Evolutionary conservation across 2,113 vertebrate species (phyloP).

Genomic region (Tetraodon nigroviridis): DNA sequence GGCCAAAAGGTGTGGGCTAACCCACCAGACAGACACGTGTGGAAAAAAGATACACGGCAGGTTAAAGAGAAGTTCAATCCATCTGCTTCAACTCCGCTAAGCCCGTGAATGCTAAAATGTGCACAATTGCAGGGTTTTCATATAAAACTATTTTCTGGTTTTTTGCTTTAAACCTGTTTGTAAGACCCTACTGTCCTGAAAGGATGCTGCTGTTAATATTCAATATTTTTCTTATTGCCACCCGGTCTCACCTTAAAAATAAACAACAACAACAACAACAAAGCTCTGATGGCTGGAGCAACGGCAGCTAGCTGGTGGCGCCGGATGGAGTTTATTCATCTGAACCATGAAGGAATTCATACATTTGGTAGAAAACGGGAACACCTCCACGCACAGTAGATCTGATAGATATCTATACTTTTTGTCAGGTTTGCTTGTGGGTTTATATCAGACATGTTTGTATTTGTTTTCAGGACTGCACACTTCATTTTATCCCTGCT

Average conservation of each 20-base stretch:
- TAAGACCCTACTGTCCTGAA: background rate
- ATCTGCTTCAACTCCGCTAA: slow-evolving; percentile 33
- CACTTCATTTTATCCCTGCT: too few species aligned
- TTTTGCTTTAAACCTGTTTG: slow-evolving; percentile 1
- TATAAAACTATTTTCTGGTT: background rate
- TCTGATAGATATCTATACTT: too few species aligned
- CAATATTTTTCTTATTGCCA: background rate
- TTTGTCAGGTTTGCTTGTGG: too few species aligned
- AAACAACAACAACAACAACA: background rate
- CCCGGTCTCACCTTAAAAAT: slow-evolving; percentile 9
- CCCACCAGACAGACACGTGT: slow-evolving; percentile 44
- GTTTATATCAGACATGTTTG: too few species aligned
- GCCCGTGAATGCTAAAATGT: slow-evolving; percentile 32
- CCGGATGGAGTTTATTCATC: background rate
- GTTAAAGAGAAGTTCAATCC: slow-evolving; percentile 61
- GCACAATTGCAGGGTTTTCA: slow-evolving; percentile 17
- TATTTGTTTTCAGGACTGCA: too few species aligned
- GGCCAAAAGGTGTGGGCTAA: slow-evolving; percentile 47
- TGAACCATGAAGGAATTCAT: background rate
- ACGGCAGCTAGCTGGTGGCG: background rate
- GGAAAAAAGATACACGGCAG: slow-evolving; percentile 60
- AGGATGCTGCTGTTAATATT: slow-evolving; percentile 5
- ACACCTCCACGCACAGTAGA: too few species aligned
- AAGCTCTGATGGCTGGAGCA: background rate
- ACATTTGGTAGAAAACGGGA: too few species aligned